Conservation (phyloP, 2,113 vertebrate genomes). For the Loxodonta africana region DNA sequence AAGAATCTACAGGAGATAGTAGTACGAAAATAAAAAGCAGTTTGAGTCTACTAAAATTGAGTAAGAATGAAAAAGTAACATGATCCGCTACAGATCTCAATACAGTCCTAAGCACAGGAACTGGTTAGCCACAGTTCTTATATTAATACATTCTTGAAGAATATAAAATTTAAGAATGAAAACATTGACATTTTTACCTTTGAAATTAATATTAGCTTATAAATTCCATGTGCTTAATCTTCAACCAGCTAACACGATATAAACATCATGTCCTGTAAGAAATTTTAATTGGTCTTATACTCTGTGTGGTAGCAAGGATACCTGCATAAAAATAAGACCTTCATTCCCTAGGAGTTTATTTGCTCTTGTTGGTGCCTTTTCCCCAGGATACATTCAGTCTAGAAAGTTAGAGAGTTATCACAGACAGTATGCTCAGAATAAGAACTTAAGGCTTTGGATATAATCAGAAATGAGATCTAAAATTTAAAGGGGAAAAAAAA, state of each 20-base stretch:
- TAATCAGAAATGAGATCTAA: slow-evolving; percentile 38
- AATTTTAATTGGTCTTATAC: background rate
- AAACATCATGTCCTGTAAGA: slow-evolving; percentile 31
- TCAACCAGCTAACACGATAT: background rate
- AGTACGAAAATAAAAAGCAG: slow-evolving; percentile 75
- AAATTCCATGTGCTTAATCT: slow-evolving; percentile 69
- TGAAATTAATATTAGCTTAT: slow-evolving; percentile 73
- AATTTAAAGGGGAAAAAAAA: background rate
- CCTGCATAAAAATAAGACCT: background rate
- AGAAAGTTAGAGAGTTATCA: slow-evolving; percentile 24
- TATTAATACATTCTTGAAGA: slow-evolving; percentile 58
- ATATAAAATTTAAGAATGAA: slow-evolving; percentile 60
- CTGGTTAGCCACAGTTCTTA: slow-evolving; percentile 49
- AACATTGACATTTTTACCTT: slow-evolving; percentile 46
- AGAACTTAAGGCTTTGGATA: slow-evolving; percentile 69
- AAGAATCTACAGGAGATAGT: slow-evolving; percentile 58
- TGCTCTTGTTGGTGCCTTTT: slow-evolving; percentile 10
- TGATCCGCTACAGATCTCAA: slow-evolving; percentile 62
- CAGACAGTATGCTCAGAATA: slow-evolving; percentile 49
- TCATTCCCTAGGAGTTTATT: slow-evolving; percentile 4
- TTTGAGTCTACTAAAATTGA: slow-evolving; percentile 70
- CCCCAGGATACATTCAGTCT: background rate
- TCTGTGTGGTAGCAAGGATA: slow-evolving; percentile 27
- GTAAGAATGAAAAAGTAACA: slow-evolving; percentile 77
- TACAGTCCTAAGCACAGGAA: slow-evolving; percentile 63